Conservation (phyloP, 2,888 invertebrate species). For the Xestia xanthographa region DNA sequence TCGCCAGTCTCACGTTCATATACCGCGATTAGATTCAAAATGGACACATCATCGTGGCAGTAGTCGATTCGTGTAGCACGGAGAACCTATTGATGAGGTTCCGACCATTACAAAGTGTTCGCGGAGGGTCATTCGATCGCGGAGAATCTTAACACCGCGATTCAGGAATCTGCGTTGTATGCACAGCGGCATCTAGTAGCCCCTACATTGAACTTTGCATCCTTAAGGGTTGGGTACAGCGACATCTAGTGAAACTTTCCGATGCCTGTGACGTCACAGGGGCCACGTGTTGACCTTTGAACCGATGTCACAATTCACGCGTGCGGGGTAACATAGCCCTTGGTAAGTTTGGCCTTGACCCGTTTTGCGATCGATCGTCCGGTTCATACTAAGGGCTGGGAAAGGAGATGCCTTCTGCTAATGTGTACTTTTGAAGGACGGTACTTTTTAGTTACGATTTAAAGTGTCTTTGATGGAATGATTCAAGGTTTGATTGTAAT, state of each 20-base stretch:
- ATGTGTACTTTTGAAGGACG: neutral
- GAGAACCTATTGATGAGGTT: slow-evolving; percentile 67
- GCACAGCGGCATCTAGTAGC: slow-evolving; percentile 54
- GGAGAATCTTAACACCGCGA: slow-evolving; percentile 5
- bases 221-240: neutral
- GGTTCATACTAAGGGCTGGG: neutral
- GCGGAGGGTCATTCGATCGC: slow-evolving; percentile 39
- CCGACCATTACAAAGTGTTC: slow-evolving; percentile 20
- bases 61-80: neutral
- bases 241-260: slow-evolving; percentile 9
- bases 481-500: neutral
- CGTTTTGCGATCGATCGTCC: neutral
- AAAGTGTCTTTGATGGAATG: neutral
- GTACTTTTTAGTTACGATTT: neutral
- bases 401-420: neutral
- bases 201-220: neutral
- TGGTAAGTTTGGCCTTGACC: slow-evolving; percentile 31
- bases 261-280: slow-evolving; percentile 1
- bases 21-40: slow-evolving; percentile 13
- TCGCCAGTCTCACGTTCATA: slow-evolving; percentile 71
- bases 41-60: slow-evolving; percentile 69
- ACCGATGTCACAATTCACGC: slow-evolving; percentile 3
- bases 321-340: neutral
- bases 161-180: slow-evolving; percentile 34
- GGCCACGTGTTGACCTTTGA: slow-evolving; percentile 18